Evolutionary conservation across 2,113 vertebrate genomes (phyloP), one percentile per base, ranked within the genome.

Genomic region (Phodopus roborovskii): DNA sequence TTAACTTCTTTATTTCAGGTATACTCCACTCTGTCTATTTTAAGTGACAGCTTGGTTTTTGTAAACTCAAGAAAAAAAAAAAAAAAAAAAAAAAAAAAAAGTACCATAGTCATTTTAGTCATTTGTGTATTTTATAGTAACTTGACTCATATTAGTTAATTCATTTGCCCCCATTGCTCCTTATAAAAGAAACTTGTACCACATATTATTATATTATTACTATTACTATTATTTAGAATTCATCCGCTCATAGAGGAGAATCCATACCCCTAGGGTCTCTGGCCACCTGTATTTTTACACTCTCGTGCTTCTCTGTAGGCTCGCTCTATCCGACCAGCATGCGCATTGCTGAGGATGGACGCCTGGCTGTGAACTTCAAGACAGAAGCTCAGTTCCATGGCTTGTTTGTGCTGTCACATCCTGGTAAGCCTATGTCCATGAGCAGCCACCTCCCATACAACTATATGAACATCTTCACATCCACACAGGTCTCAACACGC

Each of bases 251-350:
- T 74, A 78, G 39, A 83, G 28, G 26, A 8, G 12, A 42, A n/a
- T n/a, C n/a, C n/a, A n/a, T n/a, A n/a, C n/a, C n/a, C n/a, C n/a
- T 1, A 22, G 13, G 36, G 58, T 30, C 24, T 58, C 77, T 45
- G 19, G 50, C 30, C 58, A 56, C 68, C 13, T 48, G 0, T 5
- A 4, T 87, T 28, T 77, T 17, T 20, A 3, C 42, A 42, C 56
- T 30, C 71, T 17, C 79, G 36, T 92, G 28, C 0, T 86, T 75
- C 53, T 58, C 56, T 15, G 3, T 97, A 99, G 99, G 99, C 95
- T 99, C 99, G 0, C 98, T 99, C 75, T 99, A 99, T 95, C 99
- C 99, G 0, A 99, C 99, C 82, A 99, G 99, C 97, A 99, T 99
- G 99, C 98, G 99, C 8, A 99, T 99, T 50, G 99, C 98, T 13